Percentiles rank a stretch among this genome's conserved stretches.
phyloP scores from a whole-genome alignment of 2,888 invertebrate species.

The Orthonevra nobilis region DNA sequence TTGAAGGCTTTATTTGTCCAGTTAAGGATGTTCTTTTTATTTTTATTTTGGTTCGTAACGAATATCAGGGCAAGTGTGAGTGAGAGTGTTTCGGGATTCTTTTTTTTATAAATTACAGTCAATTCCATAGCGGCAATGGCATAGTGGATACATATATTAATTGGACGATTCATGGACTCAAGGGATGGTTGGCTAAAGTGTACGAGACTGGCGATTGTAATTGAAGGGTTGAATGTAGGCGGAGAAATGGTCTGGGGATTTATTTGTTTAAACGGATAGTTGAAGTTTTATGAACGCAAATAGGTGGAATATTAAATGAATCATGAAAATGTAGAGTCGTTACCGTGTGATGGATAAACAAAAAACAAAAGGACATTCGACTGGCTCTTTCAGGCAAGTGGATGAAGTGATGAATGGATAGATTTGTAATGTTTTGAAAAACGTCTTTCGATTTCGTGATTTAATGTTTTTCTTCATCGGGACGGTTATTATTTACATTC shows the following conservation, averaged over 20 bases:
- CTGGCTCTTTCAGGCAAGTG: too few relatives aligned
- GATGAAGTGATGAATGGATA: too few relatives aligned
- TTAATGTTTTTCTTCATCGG: too few relatives aligned
- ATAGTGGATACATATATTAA: slow-evolving; percentile 38
- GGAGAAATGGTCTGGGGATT: not conserved
- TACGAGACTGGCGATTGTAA: slow-evolving; percentile 16
- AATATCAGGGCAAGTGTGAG: too few relatives aligned
- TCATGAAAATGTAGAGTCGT: not conserved
- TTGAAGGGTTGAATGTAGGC: slow-evolving; percentile 29
- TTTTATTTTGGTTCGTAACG: slow-evolving; percentile 29
- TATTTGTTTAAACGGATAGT: slow-evolving; percentile 34
- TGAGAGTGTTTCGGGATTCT: slow-evolving; percentile 3
- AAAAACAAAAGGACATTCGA: too few relatives aligned
- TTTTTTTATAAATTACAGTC: slow-evolving; percentile 55
- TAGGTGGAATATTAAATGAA: not conserved
- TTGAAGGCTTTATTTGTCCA: slow-evolving; percentile 40
- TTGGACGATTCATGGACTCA: slow-evolving; percentile 40
- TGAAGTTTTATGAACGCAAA: slow-evolving; percentile 35
- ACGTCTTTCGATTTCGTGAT: too few relatives aligned
- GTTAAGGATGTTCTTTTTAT: slow-evolving; percentile 43
- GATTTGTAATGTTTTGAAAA: too few relatives aligned
- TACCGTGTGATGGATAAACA: too few relatives aligned
- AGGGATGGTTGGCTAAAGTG: slow-evolving; percentile 44
- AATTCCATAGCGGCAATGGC: slow-evolving; percentile 47
- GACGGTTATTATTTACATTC: too few relatives aligned